These are phyloP conservation scores for Drosophila pseudotalamancana DNA, from an alignment of 2,888 invertebrate species.

Conservation along the genomic window DNA sequence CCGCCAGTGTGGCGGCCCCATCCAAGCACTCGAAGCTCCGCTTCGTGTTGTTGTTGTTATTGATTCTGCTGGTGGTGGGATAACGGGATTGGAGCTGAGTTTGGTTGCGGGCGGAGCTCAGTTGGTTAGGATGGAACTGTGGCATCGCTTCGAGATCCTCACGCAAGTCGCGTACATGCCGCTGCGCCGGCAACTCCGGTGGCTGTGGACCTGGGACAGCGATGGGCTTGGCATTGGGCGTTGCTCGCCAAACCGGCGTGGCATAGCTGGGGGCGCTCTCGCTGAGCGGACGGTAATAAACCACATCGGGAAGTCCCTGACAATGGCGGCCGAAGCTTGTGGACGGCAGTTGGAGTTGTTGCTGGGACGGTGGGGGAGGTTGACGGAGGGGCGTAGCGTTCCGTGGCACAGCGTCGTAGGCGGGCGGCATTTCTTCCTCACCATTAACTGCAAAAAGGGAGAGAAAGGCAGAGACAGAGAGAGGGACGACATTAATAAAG, in stretches of 20 bases:
- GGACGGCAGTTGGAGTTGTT: constrained; percentile 29
- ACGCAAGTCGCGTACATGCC: constrained; percentile 77
- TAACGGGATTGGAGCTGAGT: constrained; percentile 24
- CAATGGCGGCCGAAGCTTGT: constrained; percentile 30
- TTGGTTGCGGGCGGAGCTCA: constrained; percentile 51
- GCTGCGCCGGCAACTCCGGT: constrained; percentile 24
- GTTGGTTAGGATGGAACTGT: constrained; percentile 69
- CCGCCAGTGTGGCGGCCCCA: constrained; percentile 60
- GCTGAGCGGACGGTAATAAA: too few relatives aligned
- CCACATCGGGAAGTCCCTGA: constrained; percentile 35
- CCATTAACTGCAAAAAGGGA: constrained; percentile 10
- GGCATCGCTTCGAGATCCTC: constrained; percentile 79
- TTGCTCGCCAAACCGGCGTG: constrained; percentile 50
- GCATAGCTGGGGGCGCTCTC: constrained; percentile 45
- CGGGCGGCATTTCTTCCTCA: constrained; percentile 57
- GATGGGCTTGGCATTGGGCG: constrained; percentile 45
- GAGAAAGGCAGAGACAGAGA: not conserved
- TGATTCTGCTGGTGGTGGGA: constrained; percentile 12
- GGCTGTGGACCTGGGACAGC: not conserved
- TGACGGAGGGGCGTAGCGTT: constrained; percentile 49
- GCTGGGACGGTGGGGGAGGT: constrained; percentile 5
- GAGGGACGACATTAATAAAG: too few relatives aligned
- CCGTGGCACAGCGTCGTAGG: constrained; percentile 48
- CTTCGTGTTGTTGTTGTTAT: not conserved
- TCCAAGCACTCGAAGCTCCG: constrained; percentile 54